Percentiles rank a stretch among this genome's conserved stretches.
phyloP scores from a whole-genome alignment of 2,113 vertebrate genomes.

The Myrmecophaga tridactyla region DNA sequence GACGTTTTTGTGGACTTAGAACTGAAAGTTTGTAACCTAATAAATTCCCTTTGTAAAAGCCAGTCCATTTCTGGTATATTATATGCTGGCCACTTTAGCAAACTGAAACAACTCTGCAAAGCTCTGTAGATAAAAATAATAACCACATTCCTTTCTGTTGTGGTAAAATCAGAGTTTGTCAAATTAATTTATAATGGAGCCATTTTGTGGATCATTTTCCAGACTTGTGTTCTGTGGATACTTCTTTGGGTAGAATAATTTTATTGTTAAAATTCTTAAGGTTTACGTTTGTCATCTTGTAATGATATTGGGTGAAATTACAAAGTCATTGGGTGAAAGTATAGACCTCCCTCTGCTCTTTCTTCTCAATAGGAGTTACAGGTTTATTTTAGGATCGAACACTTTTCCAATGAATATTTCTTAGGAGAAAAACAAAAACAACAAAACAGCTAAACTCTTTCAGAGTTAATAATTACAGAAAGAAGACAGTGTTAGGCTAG shows the following conservation, averaged over 20 bases:
- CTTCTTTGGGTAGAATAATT: slow-evolving; percentile 46
- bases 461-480: slow-evolving; percentile 56
- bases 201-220: slow-evolving; percentile 6
- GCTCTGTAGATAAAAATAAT: not conserved
- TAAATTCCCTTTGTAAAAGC: too few species aligned
- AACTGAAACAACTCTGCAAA: too few species aligned
- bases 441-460: not conserved
- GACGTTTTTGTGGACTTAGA: too few species aligned
- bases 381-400: slow-evolving; percentile 58
- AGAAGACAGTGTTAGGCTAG: slow-evolving; percentile 46
- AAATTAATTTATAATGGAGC: slow-evolving; percentile 13
- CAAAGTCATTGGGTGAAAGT: not conserved
- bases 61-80: too few species aligned
- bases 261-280: slow-evolving; percentile 51
- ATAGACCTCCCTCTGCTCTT: not conserved
- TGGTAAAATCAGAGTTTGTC: not conserved
- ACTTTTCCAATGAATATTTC: slow-evolving; percentile 52
- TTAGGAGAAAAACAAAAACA: not conserved
- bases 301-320: slow-evolving; percentile 38
- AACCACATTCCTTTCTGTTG: not conserved
- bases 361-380: slow-evolving; percentile 33
- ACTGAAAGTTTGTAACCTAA: too few species aligned
- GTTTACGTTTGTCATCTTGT: slow-evolving; percentile 35
- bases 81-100: too few species aligned
- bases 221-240: not conserved